Percentiles rank a stretch among this genome's conserved stretches.
Conservation (phyloP, 2,113 vertebrate genomes). For the Stegostoma tigrinum region DNA sequence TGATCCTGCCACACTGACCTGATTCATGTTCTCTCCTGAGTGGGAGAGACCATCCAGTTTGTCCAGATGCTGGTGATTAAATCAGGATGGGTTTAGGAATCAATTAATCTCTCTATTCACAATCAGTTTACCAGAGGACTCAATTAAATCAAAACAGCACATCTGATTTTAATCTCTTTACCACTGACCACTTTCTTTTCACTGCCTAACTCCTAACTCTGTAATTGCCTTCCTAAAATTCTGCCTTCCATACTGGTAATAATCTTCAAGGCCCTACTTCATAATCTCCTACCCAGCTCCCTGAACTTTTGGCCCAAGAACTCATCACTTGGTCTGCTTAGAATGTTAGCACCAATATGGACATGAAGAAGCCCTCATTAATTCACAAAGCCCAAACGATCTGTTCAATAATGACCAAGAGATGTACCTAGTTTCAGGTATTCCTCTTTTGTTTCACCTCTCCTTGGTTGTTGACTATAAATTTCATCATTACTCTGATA, state of each 20-base stretch:
- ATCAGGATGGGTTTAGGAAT: not conserved
- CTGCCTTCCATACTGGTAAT: not conserved
- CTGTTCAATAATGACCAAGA: not conserved
- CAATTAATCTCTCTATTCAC: too few relatives aligned
- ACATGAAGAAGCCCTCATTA: too few relatives aligned
- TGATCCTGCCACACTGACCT: too few relatives aligned
- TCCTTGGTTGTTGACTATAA: not conserved
- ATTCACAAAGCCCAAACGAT: not conserved
- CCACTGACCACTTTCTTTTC: not conserved
- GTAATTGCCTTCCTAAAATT: not conserved
- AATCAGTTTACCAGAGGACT: too few relatives aligned
- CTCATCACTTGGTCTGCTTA: too few relatives aligned
- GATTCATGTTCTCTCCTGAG: not conserved
- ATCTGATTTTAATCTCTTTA: not conserved
- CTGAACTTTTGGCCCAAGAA: too few relatives aligned
- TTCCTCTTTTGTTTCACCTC: not conserved
- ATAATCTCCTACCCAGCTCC: too few relatives aligned
- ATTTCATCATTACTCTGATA: not conserved
- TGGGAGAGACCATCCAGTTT: not conserved
- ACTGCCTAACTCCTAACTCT: not conserved
- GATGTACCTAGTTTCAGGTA: not conserved
- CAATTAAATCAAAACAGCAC: too few relatives aligned
- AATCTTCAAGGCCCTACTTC: too few relatives aligned
- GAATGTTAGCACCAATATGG: too few relatives aligned
- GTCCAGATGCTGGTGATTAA: not conserved